These are phyloP conservation scores for Biston stratarius DNA, from an alignment of 2,888 invertebrate genomes.

Conservation along the genomic window DNA sequence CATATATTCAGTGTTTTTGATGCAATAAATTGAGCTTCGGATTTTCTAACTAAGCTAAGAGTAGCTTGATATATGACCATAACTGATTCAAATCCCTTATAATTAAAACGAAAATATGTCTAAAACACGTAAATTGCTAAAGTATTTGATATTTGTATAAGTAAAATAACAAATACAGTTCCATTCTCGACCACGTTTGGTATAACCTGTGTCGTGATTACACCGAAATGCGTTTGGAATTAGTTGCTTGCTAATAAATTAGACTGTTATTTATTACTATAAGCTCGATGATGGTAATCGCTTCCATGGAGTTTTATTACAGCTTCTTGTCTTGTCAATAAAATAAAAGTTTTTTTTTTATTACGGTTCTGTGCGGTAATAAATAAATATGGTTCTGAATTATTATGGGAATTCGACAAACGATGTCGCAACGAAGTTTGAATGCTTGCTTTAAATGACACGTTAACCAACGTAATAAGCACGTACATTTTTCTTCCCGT, in stretches of 20 bases:
- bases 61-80: too few species aligned
- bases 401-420: neutral
- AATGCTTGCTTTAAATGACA: neutral
- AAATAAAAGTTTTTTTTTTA: constrained; percentile 12
- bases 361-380: neutral
- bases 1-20: too few species aligned
- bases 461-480: neutral
- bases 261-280: constrained; percentile 11
- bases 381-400: neutral
- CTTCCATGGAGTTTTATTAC: constrained; percentile 15
- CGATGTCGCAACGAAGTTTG: neutral
- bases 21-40: too few species aligned
- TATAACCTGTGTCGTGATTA: neutral
- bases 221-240: constrained; percentile 17
- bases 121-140: too few species aligned
- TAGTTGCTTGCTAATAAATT: constrained; percentile 21
- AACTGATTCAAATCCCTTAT: too few species aligned
- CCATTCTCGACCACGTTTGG: neutral
- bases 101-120: too few species aligned
- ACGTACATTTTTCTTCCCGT: too few species aligned
- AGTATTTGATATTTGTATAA: too few species aligned
- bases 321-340: constrained; percentile 22
- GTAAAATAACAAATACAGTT: neutral
- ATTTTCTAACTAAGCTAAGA: too few species aligned
- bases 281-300: constrained; percentile 16